phyloP scores from a whole-genome alignment of 2,797 vertebrate genomes.

The Hafferia zeledoni region DNA sequence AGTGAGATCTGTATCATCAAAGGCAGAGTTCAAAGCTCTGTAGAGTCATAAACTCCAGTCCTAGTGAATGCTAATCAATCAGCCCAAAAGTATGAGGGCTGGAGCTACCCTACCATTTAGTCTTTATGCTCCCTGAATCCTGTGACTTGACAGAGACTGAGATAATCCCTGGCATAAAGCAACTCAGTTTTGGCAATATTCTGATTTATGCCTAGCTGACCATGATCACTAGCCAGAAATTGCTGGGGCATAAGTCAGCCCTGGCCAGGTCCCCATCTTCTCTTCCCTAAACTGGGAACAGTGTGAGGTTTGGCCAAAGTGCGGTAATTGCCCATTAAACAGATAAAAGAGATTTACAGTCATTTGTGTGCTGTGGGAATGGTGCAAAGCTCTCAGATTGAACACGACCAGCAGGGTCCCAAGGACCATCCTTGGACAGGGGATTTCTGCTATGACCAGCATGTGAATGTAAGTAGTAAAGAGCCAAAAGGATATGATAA shows the following conservation, averaged over 20 bases:
- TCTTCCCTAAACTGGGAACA: not conserved
- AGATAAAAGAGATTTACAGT: conserved; percentile 13
- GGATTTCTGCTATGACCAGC: not conserved
- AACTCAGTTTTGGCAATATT: not conserved
- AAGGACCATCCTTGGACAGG: not conserved
- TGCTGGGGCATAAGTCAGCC: conserved; percentile 21
- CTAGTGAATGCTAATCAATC: not conserved
- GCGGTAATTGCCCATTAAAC: not conserved
- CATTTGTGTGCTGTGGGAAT: not conserved
- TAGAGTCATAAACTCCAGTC: not conserved
- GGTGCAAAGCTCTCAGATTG: not conserved
- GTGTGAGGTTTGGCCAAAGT: conserved; percentile 2
- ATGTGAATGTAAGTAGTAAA: not conserved
- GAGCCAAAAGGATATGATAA: not conserved
- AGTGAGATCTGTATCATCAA: conserved; percentile 19
- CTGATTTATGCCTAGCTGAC: not conserved
- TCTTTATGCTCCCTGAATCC: not conserved
- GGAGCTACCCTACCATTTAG: not conserved
- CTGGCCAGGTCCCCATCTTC: not conserved
- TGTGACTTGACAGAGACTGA: not conserved
- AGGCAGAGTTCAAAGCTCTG: conserved; percentile 36
- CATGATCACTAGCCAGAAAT: not conserved
- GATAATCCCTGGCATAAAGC: conserved; percentile 40
- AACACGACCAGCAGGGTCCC: not conserved
- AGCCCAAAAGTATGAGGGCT: not conserved